Base-by-base conservation (phyloP, 2,888 invertebrate species). In the Cheilosia scutellata region DNA sequence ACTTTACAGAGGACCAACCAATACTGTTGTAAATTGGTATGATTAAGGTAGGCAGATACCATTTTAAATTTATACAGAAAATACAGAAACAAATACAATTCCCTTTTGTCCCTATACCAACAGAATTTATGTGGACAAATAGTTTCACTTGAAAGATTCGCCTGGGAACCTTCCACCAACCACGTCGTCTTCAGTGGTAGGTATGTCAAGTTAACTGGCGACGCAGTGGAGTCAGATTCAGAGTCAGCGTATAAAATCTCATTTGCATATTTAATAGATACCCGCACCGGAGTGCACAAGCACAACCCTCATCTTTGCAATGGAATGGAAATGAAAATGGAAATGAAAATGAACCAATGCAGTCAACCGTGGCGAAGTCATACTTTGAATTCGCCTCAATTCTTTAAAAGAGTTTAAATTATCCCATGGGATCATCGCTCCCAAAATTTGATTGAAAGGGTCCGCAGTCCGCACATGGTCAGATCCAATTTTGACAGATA, bases 241-340 rank as follows among this genome's bases (percentile, higher is more conserved):
- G 57, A 57, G 72, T 65, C 49, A 80, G 42, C 68, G 65, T 68
- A 74, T 65, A 33, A 75, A 80, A 80, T 78, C 58, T 51, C 80
- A 84, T 84, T 84, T 84, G 80, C 84, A 84, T 84, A 84, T 75
- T 84, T 71, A 84, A 84, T 71, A 80, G 79, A 65, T 76, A 68
- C 74, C 33, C 83, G n/a, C n/a, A 68, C 47, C 63, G 37, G 72
- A 72, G 66, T 55, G 78, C 55, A 44, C 62, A 76, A 33, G 78
- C 55, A 40, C 62, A 76, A 42, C 68, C 66, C 66, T 74, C 75
- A 20, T 37, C 27, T 49, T 62, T 68, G 68, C 62, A 55, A 31
- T 49, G 60, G 31, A 37, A 37, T 37, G 33, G 1, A 37, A 42
- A 44, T 25, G 49, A 63, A 9, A 37, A 37, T 37, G 33, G 1